Base-by-base conservation (phyloP, 1,140 invertebrate genomes). In the Pectinophora gossypiella region DNA sequence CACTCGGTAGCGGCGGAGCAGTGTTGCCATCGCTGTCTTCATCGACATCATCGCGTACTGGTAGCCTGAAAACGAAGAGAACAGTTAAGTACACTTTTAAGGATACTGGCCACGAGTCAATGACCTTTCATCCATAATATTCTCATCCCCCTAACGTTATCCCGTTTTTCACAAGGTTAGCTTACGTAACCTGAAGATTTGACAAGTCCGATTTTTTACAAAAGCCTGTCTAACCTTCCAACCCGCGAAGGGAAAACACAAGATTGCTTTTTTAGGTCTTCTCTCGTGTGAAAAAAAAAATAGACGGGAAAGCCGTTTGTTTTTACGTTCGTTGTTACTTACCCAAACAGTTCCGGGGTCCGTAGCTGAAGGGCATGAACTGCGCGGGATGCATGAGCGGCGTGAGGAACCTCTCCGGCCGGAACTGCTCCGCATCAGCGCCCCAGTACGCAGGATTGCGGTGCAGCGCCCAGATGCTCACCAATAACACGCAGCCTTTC, bases 391-490 rank as follows among this genome's bases (percentile, higher is more conserved):
- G 73, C 53, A 60, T 57, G 3, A 66, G 59, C 40, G 87, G 76
- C 54, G 79, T 72, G 3, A 90, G 88, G 72, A 93, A 94, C 54
- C 91, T 68, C 44, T 93, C 91, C 0, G 93, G 93, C 73, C 92
- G 80, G 66, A 93, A 94, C 13, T 69, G 69, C 6, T 91, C 85
- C 0, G 92, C 92, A 51, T 94, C 87, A 2, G 89, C 83, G 55
- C 89, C 75, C 72, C 82, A 91, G 48, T 76, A 73, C 38, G 71
- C 56, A 13, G 76, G 66, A 57, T 84, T 66, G 19, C 76, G 62
- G 50, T 92, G 90, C 0, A 90, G 54, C 9, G 72, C 63, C 27
- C 48, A 65, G 2, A 71, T 46, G 18, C 22, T 44, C 1, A 71
- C 9, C 0, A 66, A 15, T 1, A 61, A 13, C 19, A 53, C 48